Evolutionary conservation across 2,113 vertebrate genomes (phyloP).

Genomic region (Oceanodroma tethys): DNA sequence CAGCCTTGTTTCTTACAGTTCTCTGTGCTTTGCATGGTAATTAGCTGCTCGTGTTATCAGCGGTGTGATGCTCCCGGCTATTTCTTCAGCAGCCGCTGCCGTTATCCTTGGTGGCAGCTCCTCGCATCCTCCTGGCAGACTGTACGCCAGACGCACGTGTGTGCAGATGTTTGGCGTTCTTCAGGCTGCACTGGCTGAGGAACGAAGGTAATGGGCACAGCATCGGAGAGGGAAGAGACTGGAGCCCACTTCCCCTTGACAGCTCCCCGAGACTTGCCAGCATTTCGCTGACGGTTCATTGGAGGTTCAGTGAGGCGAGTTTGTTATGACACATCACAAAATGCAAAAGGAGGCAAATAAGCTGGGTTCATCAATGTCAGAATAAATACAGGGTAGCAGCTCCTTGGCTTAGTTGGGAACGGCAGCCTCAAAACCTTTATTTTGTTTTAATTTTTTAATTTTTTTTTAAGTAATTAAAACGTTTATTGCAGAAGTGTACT

Average conservation of each 20-base stretch:
- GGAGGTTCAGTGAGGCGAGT: constrained; percentile 54
- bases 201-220: background rate
- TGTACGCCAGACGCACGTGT: background rate
- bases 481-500: background rate
- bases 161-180: background rate
- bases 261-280: background rate
- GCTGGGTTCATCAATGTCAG: background rate
- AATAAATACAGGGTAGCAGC: constrained; percentile 11
- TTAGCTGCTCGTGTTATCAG: constrained; percentile 54
- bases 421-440: background rate
- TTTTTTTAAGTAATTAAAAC: background rate
- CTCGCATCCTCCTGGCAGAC: background rate
- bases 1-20: constrained; percentile 11
- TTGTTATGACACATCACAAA: constrained; percentile 56
- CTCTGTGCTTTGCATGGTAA: constrained; percentile 72
- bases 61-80: constrained; percentile 22
- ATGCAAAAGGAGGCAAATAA: constrained; percentile 33
- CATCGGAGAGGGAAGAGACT: background rate
- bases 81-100: constrained; percentile 28
- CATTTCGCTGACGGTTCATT: constrained; percentile 42
- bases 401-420: background rate
- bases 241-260: background rate
- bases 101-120: background rate
- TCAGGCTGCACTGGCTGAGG: background rate
- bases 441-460: background rate